phyloP scores from a whole-genome alignment of 1,140 invertebrate species.

The Babylonia areolata region DNA sequence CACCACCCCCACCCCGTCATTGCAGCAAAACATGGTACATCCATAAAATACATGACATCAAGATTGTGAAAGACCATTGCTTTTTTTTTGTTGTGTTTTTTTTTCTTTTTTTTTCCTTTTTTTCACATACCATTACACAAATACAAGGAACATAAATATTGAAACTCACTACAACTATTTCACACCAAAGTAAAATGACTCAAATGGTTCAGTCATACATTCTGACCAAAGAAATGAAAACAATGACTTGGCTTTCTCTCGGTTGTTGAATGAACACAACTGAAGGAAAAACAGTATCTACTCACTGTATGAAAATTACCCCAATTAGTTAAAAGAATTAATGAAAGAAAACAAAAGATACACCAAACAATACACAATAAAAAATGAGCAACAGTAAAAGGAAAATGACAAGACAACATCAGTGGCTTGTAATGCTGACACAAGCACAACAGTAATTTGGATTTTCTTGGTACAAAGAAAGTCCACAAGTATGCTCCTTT shows the following conservation, averaged over 20 bases:
- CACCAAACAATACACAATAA: not conserved
- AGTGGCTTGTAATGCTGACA: not conserved
- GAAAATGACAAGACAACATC: conserved; percentile 7
- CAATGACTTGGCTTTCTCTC: not conserved
- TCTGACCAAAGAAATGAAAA: not conserved
- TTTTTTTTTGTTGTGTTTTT: conserved; percentile 18
- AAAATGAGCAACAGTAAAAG: not conserved
- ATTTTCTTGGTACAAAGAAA: not conserved
- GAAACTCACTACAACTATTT: not conserved
- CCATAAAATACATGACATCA: conserved; percentile 18
- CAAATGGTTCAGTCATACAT: not conserved
- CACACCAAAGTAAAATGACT: not conserved
- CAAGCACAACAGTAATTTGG: not conserved
- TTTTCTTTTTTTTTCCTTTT: conserved; percentile 7
- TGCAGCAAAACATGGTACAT: conserved; percentile 22
- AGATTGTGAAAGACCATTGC: conserved; percentile 28
- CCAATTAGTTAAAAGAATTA: not conserved
- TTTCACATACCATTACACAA: not conserved
- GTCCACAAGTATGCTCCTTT: not conserved
- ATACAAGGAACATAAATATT: not conserved
- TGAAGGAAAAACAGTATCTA: not conserved
- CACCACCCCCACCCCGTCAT: not conserved
- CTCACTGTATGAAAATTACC: not conserved
- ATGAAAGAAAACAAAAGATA: not conserved
- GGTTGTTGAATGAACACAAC: not conserved